Conservation (phyloP, 1,140 invertebrate genomes). For the Luehdorfia chinensis region DNA sequence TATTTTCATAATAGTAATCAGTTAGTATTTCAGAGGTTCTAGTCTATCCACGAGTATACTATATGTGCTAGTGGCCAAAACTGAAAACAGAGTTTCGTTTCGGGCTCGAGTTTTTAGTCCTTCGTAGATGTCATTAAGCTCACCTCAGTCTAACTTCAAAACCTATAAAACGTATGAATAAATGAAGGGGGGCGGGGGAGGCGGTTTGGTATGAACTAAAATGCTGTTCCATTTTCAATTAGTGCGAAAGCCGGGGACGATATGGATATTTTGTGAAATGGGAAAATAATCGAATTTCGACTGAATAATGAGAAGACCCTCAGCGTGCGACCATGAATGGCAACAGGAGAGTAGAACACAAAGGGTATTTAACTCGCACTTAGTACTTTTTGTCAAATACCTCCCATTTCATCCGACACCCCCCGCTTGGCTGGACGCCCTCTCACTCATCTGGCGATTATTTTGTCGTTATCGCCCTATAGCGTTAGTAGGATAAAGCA, state of each 20-base stretch:
- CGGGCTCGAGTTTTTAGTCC: no score
- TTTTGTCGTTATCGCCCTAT: conserved; percentile 67
- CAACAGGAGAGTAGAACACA: conserved; percentile 62
- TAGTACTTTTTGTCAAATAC: conserved; percentile 67
- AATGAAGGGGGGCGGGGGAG: no score
- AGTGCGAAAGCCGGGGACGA: conserved; percentile 65
- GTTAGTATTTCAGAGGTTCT: no score
- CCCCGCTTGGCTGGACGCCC: conserved; percentile 41
- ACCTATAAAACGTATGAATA: no score
- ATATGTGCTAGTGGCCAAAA: no score
- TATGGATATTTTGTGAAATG: conserved; percentile 75
- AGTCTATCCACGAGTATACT: no score
- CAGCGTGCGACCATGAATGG: conserved; percentile 50
- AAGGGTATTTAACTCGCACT: conserved; percentile 74
- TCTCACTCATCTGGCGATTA: conserved; percentile 49
- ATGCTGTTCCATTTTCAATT: conserved; percentile 65
- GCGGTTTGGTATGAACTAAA: no score
- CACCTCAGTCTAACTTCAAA: no score
- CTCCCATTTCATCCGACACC: conserved; percentile 21
- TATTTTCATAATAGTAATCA: no score
- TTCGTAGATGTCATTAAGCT: no score
- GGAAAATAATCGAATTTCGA: conserved; percentile 75
- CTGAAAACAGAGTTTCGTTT: no score
- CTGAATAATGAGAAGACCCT: conserved; percentile 74
- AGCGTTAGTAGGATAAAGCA: conserved; percentile 70